Percentiles rank a stretch among this genome's conserved stretches.
Conservation (phyloP, 2,797 vertebrate species). For the Catamblyrhynchus diadema region DNA sequence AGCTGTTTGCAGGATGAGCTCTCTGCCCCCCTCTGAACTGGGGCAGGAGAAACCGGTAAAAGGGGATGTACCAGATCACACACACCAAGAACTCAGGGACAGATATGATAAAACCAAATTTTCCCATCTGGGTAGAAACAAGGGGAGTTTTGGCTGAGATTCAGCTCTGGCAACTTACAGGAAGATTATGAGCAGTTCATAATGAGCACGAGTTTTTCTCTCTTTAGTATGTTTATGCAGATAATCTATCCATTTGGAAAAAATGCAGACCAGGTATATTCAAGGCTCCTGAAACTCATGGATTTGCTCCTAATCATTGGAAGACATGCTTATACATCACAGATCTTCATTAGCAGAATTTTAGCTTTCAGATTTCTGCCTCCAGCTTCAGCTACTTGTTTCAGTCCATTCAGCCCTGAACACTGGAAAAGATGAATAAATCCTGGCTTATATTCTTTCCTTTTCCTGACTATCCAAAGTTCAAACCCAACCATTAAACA, state of each 20-base stretch:
- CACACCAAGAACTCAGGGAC: neutral
- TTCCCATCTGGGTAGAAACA: neutral
- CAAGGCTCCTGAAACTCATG: slow-evolving; percentile 28
- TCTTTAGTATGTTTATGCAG: slow-evolving; percentile 15
- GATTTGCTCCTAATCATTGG: slow-evolving; percentile 27
- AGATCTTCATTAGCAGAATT: slow-evolving; percentile 55
- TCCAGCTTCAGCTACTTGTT: slow-evolving; percentile 49
- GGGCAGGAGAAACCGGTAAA: neutral
- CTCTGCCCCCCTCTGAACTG: neutral
- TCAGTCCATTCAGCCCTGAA: slow-evolving; percentile 43
- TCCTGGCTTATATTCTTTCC: slow-evolving; percentile 14
- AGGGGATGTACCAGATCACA: neutral
- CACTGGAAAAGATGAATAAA: slow-evolving; percentile 55
- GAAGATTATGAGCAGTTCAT: neutral
- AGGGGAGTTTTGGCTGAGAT: neutral
- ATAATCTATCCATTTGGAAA: slow-evolving; percentile 21
- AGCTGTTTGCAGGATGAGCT: neutral
- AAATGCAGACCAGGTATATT: neutral
- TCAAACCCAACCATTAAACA: neutral
- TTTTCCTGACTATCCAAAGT: neutral
- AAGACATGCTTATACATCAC: slow-evolving; percentile 37
- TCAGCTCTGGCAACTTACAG: neutral
- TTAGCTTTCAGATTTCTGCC: slow-evolving; percentile 6
- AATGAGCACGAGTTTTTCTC: neutral
- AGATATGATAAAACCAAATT: neutral